phyloP scores from a whole-genome alignment of 2,113 vertebrate genomes.

The Mola mola region DNA sequence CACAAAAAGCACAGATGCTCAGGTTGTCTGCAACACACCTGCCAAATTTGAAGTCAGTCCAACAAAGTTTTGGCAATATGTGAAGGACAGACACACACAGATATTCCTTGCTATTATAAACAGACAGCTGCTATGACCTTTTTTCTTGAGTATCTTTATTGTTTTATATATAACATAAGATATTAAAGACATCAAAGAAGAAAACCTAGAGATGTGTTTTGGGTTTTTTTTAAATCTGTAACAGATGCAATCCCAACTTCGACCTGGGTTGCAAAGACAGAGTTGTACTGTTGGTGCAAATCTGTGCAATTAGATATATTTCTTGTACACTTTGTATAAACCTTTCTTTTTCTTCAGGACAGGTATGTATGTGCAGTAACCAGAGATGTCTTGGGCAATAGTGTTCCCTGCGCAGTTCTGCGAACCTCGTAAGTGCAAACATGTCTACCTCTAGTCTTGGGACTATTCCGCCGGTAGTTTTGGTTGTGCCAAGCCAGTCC shows the following conservation, averaged over 20 bases:
- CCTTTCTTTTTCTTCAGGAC: conserved; percentile 70
- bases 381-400: conserved; percentile 88
- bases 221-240: not conserved
- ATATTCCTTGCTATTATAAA: too few relatives aligned
- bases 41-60: too few relatives aligned
- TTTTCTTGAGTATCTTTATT: too few relatives aligned
- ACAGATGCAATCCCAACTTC: too few relatives aligned
- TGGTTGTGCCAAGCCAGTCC: too few relatives aligned
- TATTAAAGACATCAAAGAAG: not conserved
- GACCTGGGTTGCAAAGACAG: too few relatives aligned
- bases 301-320: not conserved
- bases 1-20: too few relatives aligned
- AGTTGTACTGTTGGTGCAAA: too few relatives aligned
- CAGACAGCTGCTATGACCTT: too few relatives aligned
- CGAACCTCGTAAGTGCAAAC: conserved; percentile 85
- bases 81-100: too few relatives aligned
- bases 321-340: not conserved
- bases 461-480: not conserved
- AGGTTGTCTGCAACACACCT: too few relatives aligned
- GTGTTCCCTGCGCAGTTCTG: conserved; percentile 88
- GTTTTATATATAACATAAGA: not conserved
- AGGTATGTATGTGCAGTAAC: conserved; percentile 91
- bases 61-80: too few relatives aligned
- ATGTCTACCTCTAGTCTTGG: not conserved
- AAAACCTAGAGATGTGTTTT: not conserved